Base-by-base conservation (phyloP, 2,113 vertebrate genomes). In the Ailuropoda melanoleuca region DNA sequence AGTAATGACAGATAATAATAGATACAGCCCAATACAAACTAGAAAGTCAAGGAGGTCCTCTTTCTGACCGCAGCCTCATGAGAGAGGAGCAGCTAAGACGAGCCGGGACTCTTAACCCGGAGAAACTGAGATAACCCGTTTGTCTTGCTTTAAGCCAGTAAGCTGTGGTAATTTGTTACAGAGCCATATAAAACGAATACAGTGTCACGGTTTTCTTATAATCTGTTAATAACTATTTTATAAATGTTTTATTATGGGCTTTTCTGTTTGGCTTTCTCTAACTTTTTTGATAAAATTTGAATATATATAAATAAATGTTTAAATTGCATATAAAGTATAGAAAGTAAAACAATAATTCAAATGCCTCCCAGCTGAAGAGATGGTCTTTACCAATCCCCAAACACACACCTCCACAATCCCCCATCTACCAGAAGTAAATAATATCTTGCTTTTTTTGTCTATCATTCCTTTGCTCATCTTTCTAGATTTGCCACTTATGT, bases 301-400 rank as follows among this genome's bases (percentile, higher is more conserved):
- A 60, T 64, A 37, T 10, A 8, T 84, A 34, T 21, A 8, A 80
- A 72, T 84, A 31, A 88, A 92, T 23, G 68, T 58, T 43, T 92
- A 48, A 80, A 43, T 56, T 9, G 0, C 46, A 77, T n/a, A 46
- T 39, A 4, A 91, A 88, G 10, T 19, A 39, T 24, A 68, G n/a
- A 60, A 88, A 95, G 19, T 37, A 48, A 68, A 93, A 48, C 34
- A 91, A 6, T 66, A 70, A 77, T 53, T 85, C 24, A 95, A 90
- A 81, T 29, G 55, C 8, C 4, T 90, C 48, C n/a, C 4, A 91
- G 19, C 14, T 93, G 60, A 90, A 62, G 39, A 86, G 37, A 11
- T 2, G 6, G 60, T 64, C 12, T 66, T 89, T 31, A 15, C 29
- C 19, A 50, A 21, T 26, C 19, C 66, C 37, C 29, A 15, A 1